A percentile compares a stretch with the other conserved stretches of the same genome.
Conservation (phyloP, 2,888 invertebrate genomes). For the Horisme vitalbata region DNA sequence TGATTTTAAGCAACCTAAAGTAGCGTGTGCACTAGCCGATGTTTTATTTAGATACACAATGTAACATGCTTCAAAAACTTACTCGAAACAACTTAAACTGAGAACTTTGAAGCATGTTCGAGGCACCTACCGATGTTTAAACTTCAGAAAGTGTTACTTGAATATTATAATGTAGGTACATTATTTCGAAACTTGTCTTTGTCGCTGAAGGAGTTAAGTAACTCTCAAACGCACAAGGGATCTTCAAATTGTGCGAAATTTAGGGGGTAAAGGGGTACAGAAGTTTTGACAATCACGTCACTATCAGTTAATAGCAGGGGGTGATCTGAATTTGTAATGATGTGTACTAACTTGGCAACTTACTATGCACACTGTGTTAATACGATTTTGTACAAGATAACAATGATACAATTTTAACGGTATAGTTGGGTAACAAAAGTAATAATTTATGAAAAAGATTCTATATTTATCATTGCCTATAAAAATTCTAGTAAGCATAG, state of each 20-base stretch:
- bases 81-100: constrained; percentile 1
- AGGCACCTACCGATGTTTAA: constrained; percentile 13
- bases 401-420: not conserved
- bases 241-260: constrained; percentile 57
- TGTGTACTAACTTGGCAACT: constrained; percentile 38
- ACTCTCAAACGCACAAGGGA: constrained; percentile 75
- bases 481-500: too few relatives aligned
- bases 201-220: constrained; percentile 54
- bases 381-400: constrained; percentile 2
- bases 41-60: too few relatives aligned
- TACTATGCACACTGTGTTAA: constrained; percentile 14
- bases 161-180: constrained; percentile 34
- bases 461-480: too few relatives aligned
- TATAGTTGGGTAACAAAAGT: too few relatives aligned
- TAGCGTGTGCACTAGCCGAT: too few relatives aligned
- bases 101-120: constrained; percentile 13
- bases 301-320: constrained; percentile 73
- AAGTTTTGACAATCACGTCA: constrained; percentile 76
- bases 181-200: constrained; percentile 51
- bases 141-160: constrained; percentile 26
- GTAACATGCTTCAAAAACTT: not conserved
- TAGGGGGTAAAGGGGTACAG: constrained; percentile 48
- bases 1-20: too few relatives aligned
- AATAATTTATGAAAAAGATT: too few relatives aligned
- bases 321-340: constrained; percentile 64